Percentiles rank a stretch among this genome's conserved stretches.
Evolutionary conservation across 2,797 vertebrate genomes (phyloP).

Genomic region (Enteromius mattozi): DNA sequence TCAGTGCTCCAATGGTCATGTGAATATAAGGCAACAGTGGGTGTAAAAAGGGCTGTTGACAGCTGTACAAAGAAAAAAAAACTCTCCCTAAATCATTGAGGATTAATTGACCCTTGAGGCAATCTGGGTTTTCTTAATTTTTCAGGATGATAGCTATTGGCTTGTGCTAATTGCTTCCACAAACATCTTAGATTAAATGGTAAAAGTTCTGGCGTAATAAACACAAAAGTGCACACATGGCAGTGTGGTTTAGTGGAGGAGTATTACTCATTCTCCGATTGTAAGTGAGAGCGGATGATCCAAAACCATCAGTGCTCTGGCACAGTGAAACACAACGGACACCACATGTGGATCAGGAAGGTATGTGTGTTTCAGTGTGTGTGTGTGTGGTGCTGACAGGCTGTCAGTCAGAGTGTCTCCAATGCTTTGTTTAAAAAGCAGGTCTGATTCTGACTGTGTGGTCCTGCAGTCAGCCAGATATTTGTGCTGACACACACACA

Average conservation of each 20-base stretch:
- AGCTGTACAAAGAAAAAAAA: background rate
- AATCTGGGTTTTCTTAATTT: background rate
- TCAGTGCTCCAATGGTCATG: background rate
- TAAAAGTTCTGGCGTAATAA: background rate
- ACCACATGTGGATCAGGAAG: constrained; percentile 25
- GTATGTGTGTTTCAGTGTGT: constrained; percentile 1
- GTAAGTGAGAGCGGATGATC: constrained; percentile 29
- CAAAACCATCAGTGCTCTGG: constrained; percentile 33
- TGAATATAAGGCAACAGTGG: constrained; percentile 4
- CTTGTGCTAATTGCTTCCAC: background rate
- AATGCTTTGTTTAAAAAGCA: constrained; percentile 77
- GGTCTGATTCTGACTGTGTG: constrained; percentile 78
- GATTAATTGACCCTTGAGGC: constrained; percentile 3
- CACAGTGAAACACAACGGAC: constrained; percentile 7
- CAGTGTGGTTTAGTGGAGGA: background rate
- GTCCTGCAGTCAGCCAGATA: constrained; percentile 72
- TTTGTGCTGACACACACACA: constrained; percentile 62
- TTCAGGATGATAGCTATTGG: background rate
- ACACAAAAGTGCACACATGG: background rate
- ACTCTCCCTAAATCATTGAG: constrained; percentile 7
- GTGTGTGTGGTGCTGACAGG: constrained; percentile 73
- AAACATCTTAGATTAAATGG: background rate
- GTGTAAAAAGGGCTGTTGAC: constrained; percentile 14
- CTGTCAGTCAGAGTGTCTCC: constrained; percentile 78
- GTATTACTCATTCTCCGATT: constrained; percentile 23